Base-by-base conservation (phyloP, 2,888 invertebrate genomes). In the Capitulum mitella region DNA sequence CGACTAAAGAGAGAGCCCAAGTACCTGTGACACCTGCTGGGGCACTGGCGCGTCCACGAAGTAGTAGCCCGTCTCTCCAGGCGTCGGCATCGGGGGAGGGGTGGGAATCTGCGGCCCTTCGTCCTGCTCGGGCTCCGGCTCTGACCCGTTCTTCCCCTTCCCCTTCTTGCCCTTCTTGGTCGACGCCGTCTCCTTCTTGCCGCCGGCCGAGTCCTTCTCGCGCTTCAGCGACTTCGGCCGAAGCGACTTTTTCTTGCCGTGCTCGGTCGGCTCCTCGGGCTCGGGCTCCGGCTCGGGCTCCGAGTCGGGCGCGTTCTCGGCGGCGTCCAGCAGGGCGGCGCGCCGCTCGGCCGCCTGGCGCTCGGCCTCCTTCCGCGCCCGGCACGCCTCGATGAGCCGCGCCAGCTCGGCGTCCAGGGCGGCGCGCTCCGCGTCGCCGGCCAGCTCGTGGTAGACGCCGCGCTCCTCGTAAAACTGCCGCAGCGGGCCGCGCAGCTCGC, bases 21-120 rank as follows among this genome's bases (percentile, higher is more conserved):
- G 43, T 40, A 70, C 70, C 70, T 37, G 26, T 40, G 70, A 37
- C 6, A 70, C 70, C 3, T 22, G 26, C 6, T 37, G 14, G 6
- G 70, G 70, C 22, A 70, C 26, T 1, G 70, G 70, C 34, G 70
- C 70, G 14, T 70, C 70, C 70, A 40, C 40, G 70, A 70, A 70
- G 40, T 70, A 70, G 26, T 70, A 70, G 37, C 70, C 70, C 37
- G 26, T 37, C 26, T 70, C 70, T 37, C 70, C 70, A 0, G 70
- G 70, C 19, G 19, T 40, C 22, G 70, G 70, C 70, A 70, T 70
- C 6, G 70, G 70, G 16, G 70, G 70, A 12, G 70, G 70, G 12
- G 22, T 26, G 1, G 70, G 70, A 26, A 70, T 37, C 70, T 70
- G 22, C 6, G 70, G 29, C 37, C 3, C 37, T 5, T 19, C 70